Percentiles rank a stretch among this genome's conserved stretches.
These are phyloP conservation scores for Cotesia chilonis DNA, from an alignment of 1,140 invertebrate genomes.

Conservation along the genomic window DNA sequence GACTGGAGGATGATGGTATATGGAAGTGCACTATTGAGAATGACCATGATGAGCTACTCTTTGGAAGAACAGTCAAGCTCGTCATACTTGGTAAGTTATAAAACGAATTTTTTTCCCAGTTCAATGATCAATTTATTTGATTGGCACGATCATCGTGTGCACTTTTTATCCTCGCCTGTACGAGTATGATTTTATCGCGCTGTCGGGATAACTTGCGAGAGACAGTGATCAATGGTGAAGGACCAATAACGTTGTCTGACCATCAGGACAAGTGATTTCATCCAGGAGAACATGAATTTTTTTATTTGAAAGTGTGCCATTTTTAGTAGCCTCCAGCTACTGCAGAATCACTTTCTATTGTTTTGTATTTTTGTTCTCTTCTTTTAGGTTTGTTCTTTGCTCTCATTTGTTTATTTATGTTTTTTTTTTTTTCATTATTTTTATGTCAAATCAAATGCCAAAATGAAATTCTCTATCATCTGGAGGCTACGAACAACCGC, in stretches of 20 bases:
- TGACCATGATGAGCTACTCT: constrained; percentile 68
- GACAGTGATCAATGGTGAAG: too few relatives aligned
- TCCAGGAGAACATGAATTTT: neutral
- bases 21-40: constrained; percentile 75
- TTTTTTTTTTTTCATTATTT: neutral
- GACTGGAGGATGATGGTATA: constrained; percentile 74
- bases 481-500: neutral
- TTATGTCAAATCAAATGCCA: neutral
- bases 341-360: neutral
- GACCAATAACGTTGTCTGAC: too few relatives aligned
- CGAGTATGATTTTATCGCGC: too few relatives aligned
- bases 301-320: constrained; percentile 7
- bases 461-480: neutral
- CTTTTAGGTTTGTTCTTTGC: neutral
- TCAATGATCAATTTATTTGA: constrained; percentile 20
- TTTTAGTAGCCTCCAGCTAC: neutral
- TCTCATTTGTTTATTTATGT: neutral
- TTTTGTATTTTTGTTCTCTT: neutral
- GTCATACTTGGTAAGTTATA: constrained; percentile 72
- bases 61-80: constrained; percentile 71
- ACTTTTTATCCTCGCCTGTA: neutral
- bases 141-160: neutral
- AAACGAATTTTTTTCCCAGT: constrained; percentile 22
- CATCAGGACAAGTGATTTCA: neutral
- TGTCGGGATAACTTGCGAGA: too few relatives aligned